Percentiles rank a stretch among this genome's conserved stretches.
Conservation (phyloP, 1,140 invertebrate species). For the Papilio glaucus region DNA sequence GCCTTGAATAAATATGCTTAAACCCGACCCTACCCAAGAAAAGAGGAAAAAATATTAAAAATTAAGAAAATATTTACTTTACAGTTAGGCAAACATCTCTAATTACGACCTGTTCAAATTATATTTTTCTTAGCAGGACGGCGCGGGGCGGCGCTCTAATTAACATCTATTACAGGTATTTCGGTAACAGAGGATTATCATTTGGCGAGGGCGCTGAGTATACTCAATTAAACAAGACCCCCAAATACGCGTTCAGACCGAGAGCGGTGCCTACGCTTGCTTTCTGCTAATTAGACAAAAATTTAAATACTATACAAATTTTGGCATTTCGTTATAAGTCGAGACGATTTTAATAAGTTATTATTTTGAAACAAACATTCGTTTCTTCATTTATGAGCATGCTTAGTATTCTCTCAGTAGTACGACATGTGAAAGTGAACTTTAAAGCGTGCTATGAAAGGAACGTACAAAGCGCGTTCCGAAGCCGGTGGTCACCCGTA, state of each 20-base stretch:
- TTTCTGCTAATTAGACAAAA: constrained; percentile 26
- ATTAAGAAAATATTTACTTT: constrained; percentile 82
- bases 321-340: constrained; percentile 26
- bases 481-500: constrained; percentile 74
- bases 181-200: constrained; percentile 75
- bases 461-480: constrained; percentile 25
- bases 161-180: constrained; percentile 81
- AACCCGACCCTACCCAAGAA: constrained; percentile 68
- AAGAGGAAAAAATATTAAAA: constrained; percentile 78
- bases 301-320: constrained; percentile 36
- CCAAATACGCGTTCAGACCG: constrained; percentile 48
- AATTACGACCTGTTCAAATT: constrained; percentile 82
- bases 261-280: constrained; percentile 32
- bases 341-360: constrained; percentile 5
- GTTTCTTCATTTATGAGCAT: neutral
- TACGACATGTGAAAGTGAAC: constrained; percentile 36
- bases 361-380: neutral
- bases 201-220: constrained; percentile 75
- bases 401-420: neutral
- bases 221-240: constrained; percentile 76
- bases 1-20: constrained; percentile 79
- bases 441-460: neutral
- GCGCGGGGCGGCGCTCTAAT: constrained; percentile 72
- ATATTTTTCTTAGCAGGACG: constrained; percentile 74
- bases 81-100: constrained; percentile 81